These are phyloP conservation scores for Calycopis cecrops DNA, from an alignment of 1,140 invertebrate species.

Conservation along the genomic window DNA sequence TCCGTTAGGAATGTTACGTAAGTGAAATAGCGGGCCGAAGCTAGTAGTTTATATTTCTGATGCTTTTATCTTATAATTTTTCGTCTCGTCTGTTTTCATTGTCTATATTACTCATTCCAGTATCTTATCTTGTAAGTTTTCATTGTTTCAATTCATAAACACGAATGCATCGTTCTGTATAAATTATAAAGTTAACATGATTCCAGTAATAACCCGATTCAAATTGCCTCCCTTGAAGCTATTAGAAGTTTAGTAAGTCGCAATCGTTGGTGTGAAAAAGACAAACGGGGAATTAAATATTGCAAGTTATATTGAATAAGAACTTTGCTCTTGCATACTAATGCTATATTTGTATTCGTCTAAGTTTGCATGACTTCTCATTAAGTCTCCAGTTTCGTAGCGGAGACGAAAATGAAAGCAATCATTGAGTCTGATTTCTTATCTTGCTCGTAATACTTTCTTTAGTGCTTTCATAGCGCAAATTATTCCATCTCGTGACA, in stretches of 20 bases:
- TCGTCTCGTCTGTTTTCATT: too few relatives aligned
- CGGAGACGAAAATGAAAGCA: slow-evolving; percentile 64
- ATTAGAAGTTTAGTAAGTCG: slow-evolving; percentile 41
- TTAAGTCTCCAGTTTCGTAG: slow-evolving; percentile 61
- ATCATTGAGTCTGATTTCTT: slow-evolving; percentile 62
- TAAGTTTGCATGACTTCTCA: slow-evolving; percentile 68
- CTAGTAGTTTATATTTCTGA: too few relatives aligned
- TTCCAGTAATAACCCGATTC: slow-evolving; percentile 26
- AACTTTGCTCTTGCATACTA: slow-evolving; percentile 71
- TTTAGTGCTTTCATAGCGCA: slow-evolving; percentile 26
- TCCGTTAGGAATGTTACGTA: too few relatives aligned
- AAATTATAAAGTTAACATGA: slow-evolving; percentile 37
- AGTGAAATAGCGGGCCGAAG: too few relatives aligned
- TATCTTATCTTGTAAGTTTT: too few relatives aligned
- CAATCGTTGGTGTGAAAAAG: slow-evolving; percentile 53
- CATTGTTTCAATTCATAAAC: too few relatives aligned
- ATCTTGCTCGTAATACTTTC: slow-evolving; percentile 46
- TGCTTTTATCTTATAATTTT: too few relatives aligned
- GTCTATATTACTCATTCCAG: too few relatives aligned
- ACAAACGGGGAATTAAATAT: slow-evolving; percentile 59
- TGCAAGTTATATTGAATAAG: slow-evolving; percentile 69
- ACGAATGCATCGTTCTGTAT: slow-evolving; percentile 12
- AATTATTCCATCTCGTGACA: slow-evolving; percentile 4
- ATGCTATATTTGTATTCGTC: slow-evolving; percentile 68
- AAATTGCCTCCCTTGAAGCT: slow-evolving; percentile 33